These are phyloP conservation scores for Nephrotoma guestfalica DNA, from an alignment of 2,888 invertebrate species.

Conservation along the genomic window DNA sequence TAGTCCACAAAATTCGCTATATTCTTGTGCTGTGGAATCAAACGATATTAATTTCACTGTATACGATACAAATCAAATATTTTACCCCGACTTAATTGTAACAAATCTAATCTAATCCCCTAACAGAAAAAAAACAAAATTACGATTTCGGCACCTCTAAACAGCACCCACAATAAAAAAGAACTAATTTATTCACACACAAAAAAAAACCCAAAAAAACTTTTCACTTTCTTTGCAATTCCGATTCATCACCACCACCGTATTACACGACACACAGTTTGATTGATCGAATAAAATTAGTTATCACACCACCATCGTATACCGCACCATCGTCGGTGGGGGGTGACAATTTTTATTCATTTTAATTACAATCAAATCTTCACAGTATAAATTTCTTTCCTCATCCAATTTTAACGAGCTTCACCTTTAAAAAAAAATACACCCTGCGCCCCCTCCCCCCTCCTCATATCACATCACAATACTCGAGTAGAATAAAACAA, in stretches of 20 bases:
- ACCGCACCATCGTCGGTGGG: not conserved
- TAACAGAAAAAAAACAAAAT: not conserved
- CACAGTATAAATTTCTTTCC: not conserved
- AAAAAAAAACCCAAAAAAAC: not conserved
- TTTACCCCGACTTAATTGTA: not conserved
- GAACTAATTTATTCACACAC: not conserved
- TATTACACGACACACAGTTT: not conserved
- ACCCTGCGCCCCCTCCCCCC: not conserved
- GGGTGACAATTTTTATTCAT: not conserved
- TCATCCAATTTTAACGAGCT: not conserved
- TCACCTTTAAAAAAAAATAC: not conserved
- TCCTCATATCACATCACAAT: not conserved
- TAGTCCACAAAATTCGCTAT: not conserved
- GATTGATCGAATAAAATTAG: not conserved
- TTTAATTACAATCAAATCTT: not conserved
- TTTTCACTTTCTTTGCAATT: not conserved
- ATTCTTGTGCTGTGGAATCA: not conserved
- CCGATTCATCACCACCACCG: not conserved
- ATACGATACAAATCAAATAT: not conserved
- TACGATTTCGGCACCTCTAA: not conserved
- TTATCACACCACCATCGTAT: not conserved
- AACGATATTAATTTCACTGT: not conserved
- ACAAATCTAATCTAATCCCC: not conserved
- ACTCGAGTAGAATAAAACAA: not conserved
- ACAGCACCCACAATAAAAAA: not conserved